Base-by-base conservation (phyloP, 2,888 invertebrate genomes). In the Carcina quercana region DNA sequence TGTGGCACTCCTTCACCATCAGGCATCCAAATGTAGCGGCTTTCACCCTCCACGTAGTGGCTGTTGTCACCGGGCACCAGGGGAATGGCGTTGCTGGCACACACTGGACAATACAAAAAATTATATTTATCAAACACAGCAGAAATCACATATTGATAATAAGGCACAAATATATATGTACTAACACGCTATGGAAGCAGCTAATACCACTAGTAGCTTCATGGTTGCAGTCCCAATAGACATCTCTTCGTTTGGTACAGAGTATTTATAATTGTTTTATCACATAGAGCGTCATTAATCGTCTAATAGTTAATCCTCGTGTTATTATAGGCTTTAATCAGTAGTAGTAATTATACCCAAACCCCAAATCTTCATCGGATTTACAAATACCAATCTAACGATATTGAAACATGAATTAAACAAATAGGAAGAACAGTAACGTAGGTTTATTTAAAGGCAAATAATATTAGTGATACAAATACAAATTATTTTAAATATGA, bases 21-120 rank as follows among this genome's bases (percentile, higher is more conserved):
- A 2, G 74, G 69, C 66, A 82, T 76, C 79, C 78, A 82, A 31
- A 82, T 59, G 46, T 74, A 83, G 2, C 70, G 70, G 45, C 76
- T 78, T 31, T 61, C 55, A 0, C 80, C 80, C 42, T 79, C 78
- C 3, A 74, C 68, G 50, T 80, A 82, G 46, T 73, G 62, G 35
- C 72, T 75, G 37, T 82, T 82, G 38, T 79, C 75, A 12, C 72
- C 71, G 8, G 79, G 78, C 8, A 63, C 32, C 3, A 43, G 11
- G 8, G 70, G 66, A 12, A 69, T 48, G 10, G 59, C 58, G 27
- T 43, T 47, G 17, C 64, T 50, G 25, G 59, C 50, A 44, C 67
- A 65, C 26, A 69, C 74, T 75, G 40, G 8, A 52, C 52, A 38
- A 13, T 24, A 15, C 31, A 17, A 34, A 26, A 19, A 10, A 25